Percentiles rank a stretch among this genome's conserved stretches.
Evolutionary conservation across 2,888 invertebrate genomes (phyloP).

Genomic region (Endomychus coccineus): DNA sequence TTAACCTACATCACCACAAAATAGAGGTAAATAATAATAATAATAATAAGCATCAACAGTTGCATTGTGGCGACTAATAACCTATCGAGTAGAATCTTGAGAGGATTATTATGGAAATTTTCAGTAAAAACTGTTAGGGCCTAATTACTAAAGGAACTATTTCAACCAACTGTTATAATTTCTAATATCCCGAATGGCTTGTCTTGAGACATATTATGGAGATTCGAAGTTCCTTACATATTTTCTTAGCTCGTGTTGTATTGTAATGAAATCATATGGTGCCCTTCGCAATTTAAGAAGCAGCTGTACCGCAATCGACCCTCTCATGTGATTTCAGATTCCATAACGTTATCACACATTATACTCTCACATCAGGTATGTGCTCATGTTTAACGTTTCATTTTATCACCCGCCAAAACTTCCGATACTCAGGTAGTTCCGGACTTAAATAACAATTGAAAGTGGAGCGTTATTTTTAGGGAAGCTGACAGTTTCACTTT

Average conservation of each 20-base stretch:
- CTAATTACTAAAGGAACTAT: too few relatives aligned
- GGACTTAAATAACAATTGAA: slow-evolving; percentile 25
- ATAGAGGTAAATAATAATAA: too few relatives aligned
- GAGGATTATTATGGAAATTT: too few relatives aligned
- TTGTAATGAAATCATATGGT: slow-evolving; percentile 19
- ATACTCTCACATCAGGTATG: slow-evolving; percentile 35
- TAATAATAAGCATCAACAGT: too few relatives aligned
- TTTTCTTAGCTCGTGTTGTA: slow-evolving; percentile 26
- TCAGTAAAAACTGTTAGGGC: too few relatives aligned
- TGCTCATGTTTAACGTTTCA: slow-evolving; percentile 29
- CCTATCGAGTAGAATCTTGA: too few relatives aligned
- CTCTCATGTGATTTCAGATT: slow-evolving; percentile 25
- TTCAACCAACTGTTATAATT: too few relatives aligned
- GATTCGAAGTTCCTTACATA: slow-evolving; percentile 10
- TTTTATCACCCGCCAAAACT: slow-evolving; percentile 37
- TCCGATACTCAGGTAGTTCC: slow-evolving; percentile 38
- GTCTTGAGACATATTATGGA: too few relatives aligned
- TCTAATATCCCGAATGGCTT: too few relatives aligned
- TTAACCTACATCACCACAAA: too few relatives aligned
- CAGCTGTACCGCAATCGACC: slow-evolving; percentile 27
- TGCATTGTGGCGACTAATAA: too few relatives aligned
- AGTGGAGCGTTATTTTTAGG: slow-evolving; percentile 18
- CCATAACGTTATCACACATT: slow-evolving; percentile 27
- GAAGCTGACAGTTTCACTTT: slow-evolving; percentile 20
- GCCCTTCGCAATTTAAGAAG: slow-evolving; percentile 25